Evolutionary conservation across 2,888 invertebrate species (phyloP).

Genomic region (Cyrtodaria siliqua): DNA sequence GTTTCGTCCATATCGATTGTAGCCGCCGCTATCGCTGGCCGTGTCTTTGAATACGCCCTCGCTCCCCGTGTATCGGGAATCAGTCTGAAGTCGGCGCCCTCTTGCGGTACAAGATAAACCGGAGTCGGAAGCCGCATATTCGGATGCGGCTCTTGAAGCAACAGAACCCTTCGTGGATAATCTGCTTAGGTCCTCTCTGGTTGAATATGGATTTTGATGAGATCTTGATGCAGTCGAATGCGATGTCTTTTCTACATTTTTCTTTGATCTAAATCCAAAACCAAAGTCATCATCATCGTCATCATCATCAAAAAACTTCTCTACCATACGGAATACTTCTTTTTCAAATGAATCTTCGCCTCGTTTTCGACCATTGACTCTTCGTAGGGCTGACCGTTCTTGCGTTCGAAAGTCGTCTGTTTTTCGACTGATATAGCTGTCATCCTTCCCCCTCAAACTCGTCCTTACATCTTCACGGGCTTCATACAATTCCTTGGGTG

Average conservation of each 20-base stretch:
- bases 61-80: background rate
- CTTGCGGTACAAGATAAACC: constrained; percentile 14
- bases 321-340: constrained; percentile 50
- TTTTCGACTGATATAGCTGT: constrained; percentile 21
- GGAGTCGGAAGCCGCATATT: constrained; percentile 53
- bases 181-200: constrained; percentile 47
- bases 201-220: constrained; percentile 44
- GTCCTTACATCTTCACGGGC: constrained; percentile 45
- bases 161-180: constrained; percentile 15
- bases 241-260: no score
- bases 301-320: constrained; percentile 50
- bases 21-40: constrained; percentile 45
- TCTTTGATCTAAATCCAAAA: constrained; percentile 24
- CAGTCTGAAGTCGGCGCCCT: background rate
- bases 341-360: constrained; percentile 17
- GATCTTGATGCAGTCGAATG: background rate
- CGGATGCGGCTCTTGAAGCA: background rate
- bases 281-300: constrained; percentile 48
- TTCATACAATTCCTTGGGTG: constrained; percentile 35
- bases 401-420: background rate
- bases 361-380: constrained; percentile 10
- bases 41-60: constrained; percentile 31
- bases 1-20: background rate
- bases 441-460: constrained; percentile 39
- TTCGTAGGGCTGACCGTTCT: background rate